Conservation (phyloP, 1,140 invertebrate species). For the Trachelipus rathkii region DNA sequence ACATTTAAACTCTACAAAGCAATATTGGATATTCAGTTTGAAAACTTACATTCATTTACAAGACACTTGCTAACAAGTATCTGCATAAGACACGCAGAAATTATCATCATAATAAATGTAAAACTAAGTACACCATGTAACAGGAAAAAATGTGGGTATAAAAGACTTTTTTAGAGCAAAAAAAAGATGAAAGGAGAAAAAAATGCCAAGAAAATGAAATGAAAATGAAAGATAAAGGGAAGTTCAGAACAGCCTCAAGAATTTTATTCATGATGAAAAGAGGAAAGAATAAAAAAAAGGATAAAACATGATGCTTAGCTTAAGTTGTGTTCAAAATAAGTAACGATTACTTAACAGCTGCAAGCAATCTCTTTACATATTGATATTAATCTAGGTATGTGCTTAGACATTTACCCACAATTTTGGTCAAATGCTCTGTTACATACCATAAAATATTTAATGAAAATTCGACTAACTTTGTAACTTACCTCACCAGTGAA, state of each 20-base stretch:
- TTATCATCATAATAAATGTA: no score
- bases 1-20: background rate
- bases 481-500: slow-evolving; percentile 71
- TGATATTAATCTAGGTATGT: background rate
- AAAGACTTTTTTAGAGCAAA: background rate
- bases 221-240: background rate
- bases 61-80: background rate
- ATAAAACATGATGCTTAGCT: background rate
- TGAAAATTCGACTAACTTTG: background rate
- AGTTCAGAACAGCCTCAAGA: no score
- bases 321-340: no score
- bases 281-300: no score
- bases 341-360: no score
- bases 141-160: background rate
- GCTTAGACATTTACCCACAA: background rate
- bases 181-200: no score
- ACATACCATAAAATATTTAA: slow-evolving; percentile 9
- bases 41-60: background rate
- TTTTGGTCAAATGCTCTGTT: background rate
- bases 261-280: no score
- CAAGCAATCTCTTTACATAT: no score
- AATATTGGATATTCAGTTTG: background rate
- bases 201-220: background rate
- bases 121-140: background rate
- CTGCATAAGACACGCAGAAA: background rate